A percentile compares a stretch with the other conserved stretches of the same genome.
Conservation (phyloP, 2,113 vertebrate species). For the Gymnogyps californianus region DNA sequence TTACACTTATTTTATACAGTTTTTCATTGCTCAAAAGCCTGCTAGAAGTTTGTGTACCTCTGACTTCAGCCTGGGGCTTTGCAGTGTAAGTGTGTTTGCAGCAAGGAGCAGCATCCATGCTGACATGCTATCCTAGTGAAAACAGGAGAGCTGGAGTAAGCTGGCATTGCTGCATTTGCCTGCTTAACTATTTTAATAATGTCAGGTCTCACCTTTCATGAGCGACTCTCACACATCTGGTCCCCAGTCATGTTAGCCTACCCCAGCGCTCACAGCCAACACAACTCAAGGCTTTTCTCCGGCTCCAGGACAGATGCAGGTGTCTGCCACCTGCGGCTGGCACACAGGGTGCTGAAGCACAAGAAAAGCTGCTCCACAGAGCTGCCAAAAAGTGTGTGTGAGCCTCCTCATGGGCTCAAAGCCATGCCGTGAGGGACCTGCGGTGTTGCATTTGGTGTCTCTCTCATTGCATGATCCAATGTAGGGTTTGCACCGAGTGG, state of each 20-base stretch:
- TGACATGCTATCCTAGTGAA: background rate
- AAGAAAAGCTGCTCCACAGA: background rate
- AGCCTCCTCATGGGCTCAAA: background rate
- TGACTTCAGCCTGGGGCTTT: background rate
- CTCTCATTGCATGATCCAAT: too few relatives aligned
- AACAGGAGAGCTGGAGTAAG: background rate
- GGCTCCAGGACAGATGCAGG: background rate
- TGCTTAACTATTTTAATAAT: background rate
- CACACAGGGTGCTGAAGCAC: background rate
- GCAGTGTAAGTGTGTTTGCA: background rate
- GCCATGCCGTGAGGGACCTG: background rate
- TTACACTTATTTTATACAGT: background rate
- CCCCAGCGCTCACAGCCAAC: background rate
- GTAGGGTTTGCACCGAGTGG: fast-evolving
- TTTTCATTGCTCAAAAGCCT: background rate
- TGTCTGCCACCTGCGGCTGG: background rate
- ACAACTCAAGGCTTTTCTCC: background rate
- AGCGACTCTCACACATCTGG: background rate
- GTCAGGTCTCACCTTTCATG: background rate
- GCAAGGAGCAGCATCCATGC: background rate
- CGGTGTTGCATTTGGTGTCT: background rate
- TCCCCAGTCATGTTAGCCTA: background rate
- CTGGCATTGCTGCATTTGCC: background rate
- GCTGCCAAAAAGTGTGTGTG: background rate
- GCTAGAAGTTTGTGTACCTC: background rate